These are phyloP conservation scores for Pavo muticus DNA, from an alignment of 2,113 vertebrate species.

Conservation along the genomic window DNA sequence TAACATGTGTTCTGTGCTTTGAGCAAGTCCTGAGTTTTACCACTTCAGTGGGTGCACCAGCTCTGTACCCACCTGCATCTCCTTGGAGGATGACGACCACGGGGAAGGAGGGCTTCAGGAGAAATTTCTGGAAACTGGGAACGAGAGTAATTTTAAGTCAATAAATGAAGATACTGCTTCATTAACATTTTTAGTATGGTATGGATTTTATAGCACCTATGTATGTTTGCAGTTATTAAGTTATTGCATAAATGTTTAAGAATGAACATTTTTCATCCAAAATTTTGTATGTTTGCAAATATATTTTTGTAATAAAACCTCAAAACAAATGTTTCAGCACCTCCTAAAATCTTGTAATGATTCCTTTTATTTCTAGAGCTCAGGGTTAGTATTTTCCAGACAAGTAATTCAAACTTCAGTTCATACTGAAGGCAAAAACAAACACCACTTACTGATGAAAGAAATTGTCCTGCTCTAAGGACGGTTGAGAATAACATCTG, in stretches of 20 bases:
- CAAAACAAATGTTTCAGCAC: constrained; percentile 81
- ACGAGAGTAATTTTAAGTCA: constrained; percentile 50
- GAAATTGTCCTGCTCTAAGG: background rate
- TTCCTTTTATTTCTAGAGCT: constrained; percentile 48
- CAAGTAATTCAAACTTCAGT: background rate
- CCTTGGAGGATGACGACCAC: constrained; percentile 18
- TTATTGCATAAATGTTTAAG: constrained; percentile 84
- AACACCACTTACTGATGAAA: background rate
- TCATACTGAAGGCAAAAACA: background rate
- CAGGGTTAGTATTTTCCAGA: background rate
- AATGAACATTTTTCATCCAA: constrained; percentile 84
- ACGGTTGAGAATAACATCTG: background rate
- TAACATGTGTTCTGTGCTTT: background rate
- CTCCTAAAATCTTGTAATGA: constrained; percentile 60
- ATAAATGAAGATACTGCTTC: constrained; percentile 69
- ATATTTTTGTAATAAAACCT: constrained; percentile 89
- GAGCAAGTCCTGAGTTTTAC: constrained; percentile 58
- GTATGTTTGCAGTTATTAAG: constrained; percentile 85
- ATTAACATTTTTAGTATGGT: constrained; percentile 76
- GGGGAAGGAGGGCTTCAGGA: constrained; percentile 11
- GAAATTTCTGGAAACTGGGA: constrained; percentile 29
- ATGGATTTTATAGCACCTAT: constrained; percentile 82
- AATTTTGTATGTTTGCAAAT: constrained; percentile 87
- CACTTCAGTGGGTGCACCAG: constrained; percentile 46
- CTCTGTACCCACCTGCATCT: constrained; percentile 49